A percentile compares a stretch with the other conserved stretches of the same genome.
Evolutionary conservation across 2,888 invertebrate genomes (phyloP).

Genomic region (Pogonocherus hispidulus): DNA sequence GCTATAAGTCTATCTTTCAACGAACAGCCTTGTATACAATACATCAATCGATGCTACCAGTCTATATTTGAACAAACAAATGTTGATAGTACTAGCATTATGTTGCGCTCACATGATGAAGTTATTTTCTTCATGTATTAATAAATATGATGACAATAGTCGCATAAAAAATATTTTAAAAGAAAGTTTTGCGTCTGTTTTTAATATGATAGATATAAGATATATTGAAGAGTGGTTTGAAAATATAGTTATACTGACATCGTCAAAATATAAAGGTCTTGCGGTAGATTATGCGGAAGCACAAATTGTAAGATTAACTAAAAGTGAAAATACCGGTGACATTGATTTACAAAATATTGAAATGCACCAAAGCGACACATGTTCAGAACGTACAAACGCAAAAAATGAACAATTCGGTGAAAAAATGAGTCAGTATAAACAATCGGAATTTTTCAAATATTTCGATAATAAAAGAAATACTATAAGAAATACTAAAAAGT

Average conservation of each 20-base stretch:
- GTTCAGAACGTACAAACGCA: no score
- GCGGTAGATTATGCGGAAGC: not conserved
- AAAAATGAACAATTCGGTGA: no score
- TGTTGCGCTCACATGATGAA: not conserved
- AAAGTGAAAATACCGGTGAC: not conserved
- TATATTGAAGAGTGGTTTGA: not conserved
- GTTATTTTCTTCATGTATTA: not conserved
- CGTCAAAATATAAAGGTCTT: not conserved
- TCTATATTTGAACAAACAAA: not conserved
- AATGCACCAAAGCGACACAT: no score
- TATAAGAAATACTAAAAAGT: no score
- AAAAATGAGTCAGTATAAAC: no score
- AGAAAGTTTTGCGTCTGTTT: not conserved
- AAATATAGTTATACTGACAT: not conserved
- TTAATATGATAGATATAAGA: not conserved
- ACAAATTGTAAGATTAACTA: no score
- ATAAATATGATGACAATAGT: not conserved
- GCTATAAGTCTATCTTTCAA: not conserved
- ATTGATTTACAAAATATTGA: not conserved
- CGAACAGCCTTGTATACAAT: not conserved
- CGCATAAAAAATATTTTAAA: not conserved
- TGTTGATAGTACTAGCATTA: not conserved
- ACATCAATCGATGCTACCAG: not conserved
- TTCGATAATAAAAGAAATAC: no score
- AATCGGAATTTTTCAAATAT: no score